Base-by-base conservation (phyloP, 2,113 vertebrate species). In the Oncorhynchus gorbuscha region DNA sequence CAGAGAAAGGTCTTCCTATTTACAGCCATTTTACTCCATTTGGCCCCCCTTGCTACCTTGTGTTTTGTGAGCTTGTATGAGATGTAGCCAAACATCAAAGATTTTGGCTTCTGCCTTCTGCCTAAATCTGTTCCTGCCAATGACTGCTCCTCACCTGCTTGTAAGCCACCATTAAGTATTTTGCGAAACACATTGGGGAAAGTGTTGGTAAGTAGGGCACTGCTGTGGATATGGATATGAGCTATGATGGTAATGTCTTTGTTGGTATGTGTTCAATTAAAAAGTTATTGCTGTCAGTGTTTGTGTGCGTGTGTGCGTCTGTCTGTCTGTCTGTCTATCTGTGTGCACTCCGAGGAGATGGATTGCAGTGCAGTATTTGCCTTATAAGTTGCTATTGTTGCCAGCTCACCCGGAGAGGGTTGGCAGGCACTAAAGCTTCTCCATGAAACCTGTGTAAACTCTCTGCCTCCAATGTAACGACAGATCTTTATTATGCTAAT, bases 401-500 rank as follows among this genome's bases (percentile, higher is more conserved):
- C 83, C 83, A 86, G 76, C 79, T 80, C 76, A 51, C 73, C 65
- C 75, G 74, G 59, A 70, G 79, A 84, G 12, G 74, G 61, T 78
- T 88, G 85, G 84, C 84, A 86, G 79, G 80, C 80, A 49, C 58
- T 20, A 22, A 71, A 77, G 78, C 73, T 71, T 83, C 77, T 73
- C 59, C 14, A 73, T 84, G 61, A 84, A 83, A 79, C 55, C 65
- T 76, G 79, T n/a, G 6, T 80, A 79, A 81, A 84, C 79, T 82
- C 78, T 65, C 70, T 35, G 72, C 39, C 77, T 79, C 72, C 64
- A 79, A 49, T 79, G 75, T 81, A 85, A 91, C 89, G 81, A 28
- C 16, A 12, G 26, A 26, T 22, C 14, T 13, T 11, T 51, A 51
- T 51, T 51, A 51, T 51, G 49, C 11, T 51, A 16, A 14, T 51